Evolutionary conservation across 2,888 invertebrate genomes (phyloP), one percentile per base, ranked within the genome.

Genomic region (Euzophera pinguis): DNA sequence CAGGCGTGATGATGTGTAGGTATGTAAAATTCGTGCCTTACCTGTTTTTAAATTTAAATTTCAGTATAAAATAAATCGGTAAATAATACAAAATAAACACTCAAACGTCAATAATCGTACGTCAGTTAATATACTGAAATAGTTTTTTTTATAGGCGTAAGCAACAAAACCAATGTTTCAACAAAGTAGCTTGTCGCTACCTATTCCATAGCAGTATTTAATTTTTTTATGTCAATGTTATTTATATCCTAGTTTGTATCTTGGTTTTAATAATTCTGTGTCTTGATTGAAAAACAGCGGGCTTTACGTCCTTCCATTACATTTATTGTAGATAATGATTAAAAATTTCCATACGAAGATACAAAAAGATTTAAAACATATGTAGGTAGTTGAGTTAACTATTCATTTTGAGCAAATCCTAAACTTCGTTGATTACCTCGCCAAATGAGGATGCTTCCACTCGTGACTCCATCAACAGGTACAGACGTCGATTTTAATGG

Each of bases 401-500:
- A 3, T 22, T 22, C 22, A 5, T 32, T 10, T 32, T 9, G 1
- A 6, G 32, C 32, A 32, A 32, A 10, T 32, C 22, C 1, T 32
- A 32, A 10, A 32, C 32, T 32, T 4, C 7, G 3, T 32, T 32
- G 32, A 32, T 32, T 32, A 32, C 32, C 5, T 32, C 32, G 14
- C 49, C 49, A 39, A 51, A 51, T 17, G 43, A 43, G 35, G 17
- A 35, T 16, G 43, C 39, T n/a, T 16, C 6, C 42, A 50, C 50
- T 50, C 22, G 42, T 43, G 59, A 48, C 55, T 63, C 62, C 66
- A 73, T 73, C 74, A 71, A 70, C 74, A 73, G 69, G 72, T 73
- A 62, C 56, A 54, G 66, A 52, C 54, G 64, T 62, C 72, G 67
- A 70, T 69, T 71, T 74, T 74, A 79, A 80, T 78, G 60, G 73